Conservation (phyloP, 2,797 vertebrate species). For the Molossus molossus region DNA sequence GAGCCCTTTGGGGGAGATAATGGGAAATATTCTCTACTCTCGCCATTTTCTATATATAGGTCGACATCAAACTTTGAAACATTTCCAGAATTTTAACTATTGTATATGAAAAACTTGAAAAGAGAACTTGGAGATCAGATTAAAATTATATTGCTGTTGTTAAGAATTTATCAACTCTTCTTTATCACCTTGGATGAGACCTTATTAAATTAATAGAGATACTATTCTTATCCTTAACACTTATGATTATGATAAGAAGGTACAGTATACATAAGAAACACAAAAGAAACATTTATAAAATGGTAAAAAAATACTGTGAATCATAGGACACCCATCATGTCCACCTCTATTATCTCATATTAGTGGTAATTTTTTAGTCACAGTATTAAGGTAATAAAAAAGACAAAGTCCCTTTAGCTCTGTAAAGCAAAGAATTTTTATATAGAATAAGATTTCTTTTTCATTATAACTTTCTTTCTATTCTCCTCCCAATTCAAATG, state of each 20-base stretch:
- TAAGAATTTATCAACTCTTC: neutral
- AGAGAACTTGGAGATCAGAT: slow-evolving; percentile 33
- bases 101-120: neutral
- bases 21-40: neutral
- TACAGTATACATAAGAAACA: neutral
- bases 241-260: neutral
- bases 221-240: neutral
- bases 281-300: neutral
- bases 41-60: neutral
- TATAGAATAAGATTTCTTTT: neutral
- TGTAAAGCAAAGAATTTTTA: neutral
- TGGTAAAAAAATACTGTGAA: neutral
- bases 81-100: neutral
- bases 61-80: neutral
- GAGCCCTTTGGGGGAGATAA: neutral
- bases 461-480: neutral
- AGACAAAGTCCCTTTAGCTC: neutral
- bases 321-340: neutral
- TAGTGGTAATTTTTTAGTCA: neutral
- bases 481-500: neutral
- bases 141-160: slow-evolving; percentile 16
- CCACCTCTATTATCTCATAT: neutral
- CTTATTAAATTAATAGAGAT: neutral
- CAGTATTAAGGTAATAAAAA: neutral
- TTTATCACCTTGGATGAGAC: neutral